These are phyloP conservation scores for Pseudopipra pipra DNA, from an alignment of 2,113 vertebrate species.

Conservation along the genomic window DNA sequence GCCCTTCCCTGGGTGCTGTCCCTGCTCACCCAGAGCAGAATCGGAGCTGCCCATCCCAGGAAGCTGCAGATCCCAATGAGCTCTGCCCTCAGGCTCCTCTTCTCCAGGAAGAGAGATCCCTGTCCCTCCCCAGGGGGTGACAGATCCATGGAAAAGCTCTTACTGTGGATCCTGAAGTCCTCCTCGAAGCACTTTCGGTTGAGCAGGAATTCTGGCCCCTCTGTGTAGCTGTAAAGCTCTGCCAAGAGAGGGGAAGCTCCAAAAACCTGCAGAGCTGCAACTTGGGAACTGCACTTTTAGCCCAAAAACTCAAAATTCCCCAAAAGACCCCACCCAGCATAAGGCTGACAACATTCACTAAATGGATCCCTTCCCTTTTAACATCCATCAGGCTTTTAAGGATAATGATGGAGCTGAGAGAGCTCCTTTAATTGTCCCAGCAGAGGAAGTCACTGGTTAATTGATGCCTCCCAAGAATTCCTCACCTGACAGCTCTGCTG, in stretches of 20 bases:
- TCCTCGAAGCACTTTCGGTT: conserved; percentile 97
- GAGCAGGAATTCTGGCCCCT: conserved; percentile 92
- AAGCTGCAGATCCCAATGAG: background rate
- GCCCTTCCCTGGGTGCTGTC: rapidly evolving
- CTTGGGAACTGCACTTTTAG: rapidly evolving
- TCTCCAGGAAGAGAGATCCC: background rate
- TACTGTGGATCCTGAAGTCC: conserved; percentile 90
- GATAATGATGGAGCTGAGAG: background rate
- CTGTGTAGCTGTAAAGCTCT: conserved; percentile 98
- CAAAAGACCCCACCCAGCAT: background rate
- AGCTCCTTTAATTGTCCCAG: background rate
- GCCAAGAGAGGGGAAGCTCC: background rate
- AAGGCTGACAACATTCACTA: background rate
- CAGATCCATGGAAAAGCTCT: background rate
- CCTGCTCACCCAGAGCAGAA: background rate
- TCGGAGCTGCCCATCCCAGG: rapidly evolving
- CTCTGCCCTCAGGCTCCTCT: background rate
- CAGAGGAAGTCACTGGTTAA: background rate
- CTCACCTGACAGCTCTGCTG: conserved; percentile 91
- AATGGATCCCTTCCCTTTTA: background rate
- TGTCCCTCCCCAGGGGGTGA: background rate
- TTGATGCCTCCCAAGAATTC: no score
- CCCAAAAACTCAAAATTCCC: background rate
- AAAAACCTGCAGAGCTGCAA: background rate
- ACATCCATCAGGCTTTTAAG: background rate